Conservation (phyloP, 2,113 vertebrate genomes). For the Meles meles region DNA sequence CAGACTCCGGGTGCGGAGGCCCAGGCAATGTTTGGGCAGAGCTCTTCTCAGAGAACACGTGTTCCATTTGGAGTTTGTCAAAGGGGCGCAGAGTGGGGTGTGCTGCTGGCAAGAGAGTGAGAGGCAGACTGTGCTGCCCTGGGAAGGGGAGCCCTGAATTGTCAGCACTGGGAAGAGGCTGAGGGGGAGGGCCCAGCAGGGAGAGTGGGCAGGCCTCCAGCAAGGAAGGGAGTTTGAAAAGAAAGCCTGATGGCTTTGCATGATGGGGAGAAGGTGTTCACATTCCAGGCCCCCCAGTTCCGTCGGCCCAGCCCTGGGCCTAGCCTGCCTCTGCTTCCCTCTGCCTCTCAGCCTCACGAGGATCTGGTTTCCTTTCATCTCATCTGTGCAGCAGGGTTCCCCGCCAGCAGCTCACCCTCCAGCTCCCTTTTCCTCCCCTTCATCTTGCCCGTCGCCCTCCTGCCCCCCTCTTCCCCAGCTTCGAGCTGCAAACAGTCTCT, state of each 20-base stretch:
- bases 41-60: not conserved
- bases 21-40: fast-evolving
- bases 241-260: not conserved
- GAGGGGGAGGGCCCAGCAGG: not conserved
- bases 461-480: not conserved
- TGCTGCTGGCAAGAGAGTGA: not conserved
- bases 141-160: not conserved
- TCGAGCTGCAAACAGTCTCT: not conserved
- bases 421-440: not conserved
- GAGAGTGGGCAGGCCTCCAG: not conserved
- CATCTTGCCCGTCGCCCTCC: not conserved
- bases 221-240: not conserved
- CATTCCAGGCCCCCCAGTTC: not conserved
- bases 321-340: not conserved
- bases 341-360: not conserved
- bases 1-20: not conserved
- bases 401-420: not conserved
- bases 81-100: fast-evolving
- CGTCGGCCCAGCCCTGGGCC: not conserved
- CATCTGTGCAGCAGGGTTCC: not conserved
- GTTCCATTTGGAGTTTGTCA: not conserved
- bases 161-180: not conserved
- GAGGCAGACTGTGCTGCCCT: not conserved
- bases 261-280: not conserved
- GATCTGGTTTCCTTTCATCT: not conserved